Base-by-base conservation (phyloP, 2,797 vertebrate species). In the Alauda arvensis region DNA sequence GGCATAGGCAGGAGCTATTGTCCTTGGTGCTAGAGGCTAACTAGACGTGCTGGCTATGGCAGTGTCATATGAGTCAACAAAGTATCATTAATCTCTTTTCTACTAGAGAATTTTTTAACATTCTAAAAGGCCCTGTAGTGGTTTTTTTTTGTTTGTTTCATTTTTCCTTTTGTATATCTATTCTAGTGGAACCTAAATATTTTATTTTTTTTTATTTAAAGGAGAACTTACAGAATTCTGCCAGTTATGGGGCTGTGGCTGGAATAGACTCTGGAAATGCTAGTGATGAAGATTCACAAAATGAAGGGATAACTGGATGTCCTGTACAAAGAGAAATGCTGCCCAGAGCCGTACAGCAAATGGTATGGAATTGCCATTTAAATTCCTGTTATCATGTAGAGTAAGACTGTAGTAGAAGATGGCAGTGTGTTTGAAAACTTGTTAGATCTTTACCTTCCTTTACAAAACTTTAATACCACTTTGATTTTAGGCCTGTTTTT, bases 231-330 rank as follows among this genome's bases (percentile, higher is more conserved):
- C 95, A 94, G 85, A 97, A 97, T 97, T 97, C 97, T 45, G 90
- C 96, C 23, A 88, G 97, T 39, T 97, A 96, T 11, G 87, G 97
- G 70, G 96, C 96, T 68, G 97, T 97, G 37, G 96, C 97, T 63
- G 97, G 97, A 79, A 97, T 95, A 97, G 98, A 98, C 93, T 98
- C 97, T 12, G 98, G 97, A 95, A 97, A 97, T 75, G 96, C 97
- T 66, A 98, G 97, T 94, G 98, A 98, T 88, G 98, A 98, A 90
- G 94, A 93, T 19, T 97, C 97, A 60, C 97, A 98, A 90, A 98
- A 97, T 88, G 87, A 97, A 65, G 96, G 97, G 63, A 85, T 91
- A 66, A 94, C 91, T 68, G 96, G 84, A 67, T 90, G 90, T 55
- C 92, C 67, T 84, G 33, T 87, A 18, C 55, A 91, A 81, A 96